Percentiles rank a stretch among this genome's conserved stretches.
Conservation (phyloP, 1,140 invertebrate genomes). For the Ditylenchus dipsaci region DNA sequence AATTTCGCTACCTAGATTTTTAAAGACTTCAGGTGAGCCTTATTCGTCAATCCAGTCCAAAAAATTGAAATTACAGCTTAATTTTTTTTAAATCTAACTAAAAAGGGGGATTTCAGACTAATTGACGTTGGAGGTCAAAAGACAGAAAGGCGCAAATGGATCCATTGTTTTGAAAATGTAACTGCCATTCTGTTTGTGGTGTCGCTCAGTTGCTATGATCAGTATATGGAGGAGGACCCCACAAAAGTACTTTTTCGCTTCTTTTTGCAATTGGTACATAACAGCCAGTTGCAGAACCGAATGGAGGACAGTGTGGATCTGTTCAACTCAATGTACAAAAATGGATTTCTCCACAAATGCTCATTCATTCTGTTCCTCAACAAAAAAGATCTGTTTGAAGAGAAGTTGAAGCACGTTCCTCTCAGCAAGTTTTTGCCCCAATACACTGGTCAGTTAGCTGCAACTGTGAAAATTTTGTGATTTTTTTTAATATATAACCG, state of each 20-base stretch:
- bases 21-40: too few species aligned
- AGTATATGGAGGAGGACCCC: conserved; percentile 42
- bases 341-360: conserved; percentile 28
- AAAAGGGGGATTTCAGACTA: too few species aligned
- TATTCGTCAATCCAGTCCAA: too few species aligned
- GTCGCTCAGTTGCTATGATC: conserved; percentile 40
- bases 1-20: too few species aligned
- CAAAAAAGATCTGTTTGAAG: conserved; percentile 44
- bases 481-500: too few species aligned
- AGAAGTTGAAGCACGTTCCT: conserved; percentile 32
- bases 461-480: too few species aligned
- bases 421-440: conserved; percentile 36
- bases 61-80: too few species aligned
- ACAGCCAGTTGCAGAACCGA: conserved; percentile 25
- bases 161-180: conserved; percentile 44
- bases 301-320: conserved; percentile 41
- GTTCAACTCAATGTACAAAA: conserved; percentile 36
- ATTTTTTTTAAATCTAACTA: too few species aligned
- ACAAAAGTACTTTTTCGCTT: conserved; percentile 24
- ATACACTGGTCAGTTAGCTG: conserved; percentile 6
- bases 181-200: conserved; percentile 43
- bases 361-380: conserved; percentile 44
- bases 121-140: conserved; percentile 46
- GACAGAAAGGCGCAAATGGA: conserved; percentile 45
- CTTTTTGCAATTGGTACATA: not conserved